Evolutionary conservation across 2,797 vertebrate species (phyloP).

Genomic region (Phataginus tricuspis): DNA sequence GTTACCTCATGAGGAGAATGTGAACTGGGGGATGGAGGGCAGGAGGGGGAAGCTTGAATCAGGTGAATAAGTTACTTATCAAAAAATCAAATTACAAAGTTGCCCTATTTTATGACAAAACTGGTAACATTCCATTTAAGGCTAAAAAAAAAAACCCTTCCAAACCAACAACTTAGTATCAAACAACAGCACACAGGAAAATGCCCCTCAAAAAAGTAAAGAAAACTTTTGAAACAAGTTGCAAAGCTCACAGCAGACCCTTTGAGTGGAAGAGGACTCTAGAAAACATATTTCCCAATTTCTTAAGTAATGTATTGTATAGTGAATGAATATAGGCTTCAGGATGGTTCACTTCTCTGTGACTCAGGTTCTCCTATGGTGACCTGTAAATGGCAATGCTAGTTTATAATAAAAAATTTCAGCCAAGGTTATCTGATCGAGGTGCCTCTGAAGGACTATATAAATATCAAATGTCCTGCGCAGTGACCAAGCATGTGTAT

Average conservation of each 20-base stretch:
- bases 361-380: not conserved
- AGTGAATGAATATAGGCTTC: not conserved
- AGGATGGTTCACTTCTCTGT: not conserved
- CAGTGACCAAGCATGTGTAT: not conserved
- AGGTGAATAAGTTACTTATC: not conserved
- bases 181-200: not conserved
- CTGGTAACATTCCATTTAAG: not conserved
- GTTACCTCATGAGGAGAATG: not conserved
- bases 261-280: not conserved
- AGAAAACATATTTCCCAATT: not conserved
- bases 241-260: not conserved
- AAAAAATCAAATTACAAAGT: not conserved
- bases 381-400: not conserved
- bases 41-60: not conserved
- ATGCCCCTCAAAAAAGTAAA: not conserved
- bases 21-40: not conserved
- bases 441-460: not conserved
- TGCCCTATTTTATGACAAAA: not conserved
- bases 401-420: not conserved
- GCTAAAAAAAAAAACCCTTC: not conserved
- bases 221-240: not conserved
- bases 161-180: not conserved
- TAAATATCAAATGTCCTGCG: not conserved
- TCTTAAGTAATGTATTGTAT: not conserved
- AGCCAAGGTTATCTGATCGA: not conserved